A percentile compares a stretch with the other conserved stretches of the same genome.
Conservation (phyloP, 30 jellyfish, hydroid and myxozoan species). For the Cassiopea andromeda region DNA sequence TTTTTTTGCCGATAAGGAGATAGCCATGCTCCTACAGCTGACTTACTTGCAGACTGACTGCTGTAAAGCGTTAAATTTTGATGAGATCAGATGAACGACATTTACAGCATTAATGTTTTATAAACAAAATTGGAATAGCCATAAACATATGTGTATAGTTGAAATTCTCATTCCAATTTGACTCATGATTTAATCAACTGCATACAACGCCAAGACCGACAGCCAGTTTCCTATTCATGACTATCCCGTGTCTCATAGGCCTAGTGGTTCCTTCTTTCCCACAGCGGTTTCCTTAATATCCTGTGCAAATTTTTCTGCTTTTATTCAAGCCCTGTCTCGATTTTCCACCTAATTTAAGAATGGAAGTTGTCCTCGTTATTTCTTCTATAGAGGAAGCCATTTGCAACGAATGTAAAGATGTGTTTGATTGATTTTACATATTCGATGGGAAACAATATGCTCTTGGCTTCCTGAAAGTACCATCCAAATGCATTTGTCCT, state of each 20-base stretch:
- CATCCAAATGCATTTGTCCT: neutral
- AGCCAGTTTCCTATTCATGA: neutral
- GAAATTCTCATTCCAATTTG: neutral
- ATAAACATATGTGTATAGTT: neutral
- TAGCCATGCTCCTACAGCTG: too few species aligned
- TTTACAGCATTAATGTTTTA: too few species aligned
- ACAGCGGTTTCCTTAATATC: slow-evolving; percentile 23
- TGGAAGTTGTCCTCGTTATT: neutral
- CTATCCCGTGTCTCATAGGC: neutral
- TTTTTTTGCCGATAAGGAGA: too few species aligned
- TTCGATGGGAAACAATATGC: neutral
- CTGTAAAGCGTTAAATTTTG: too few species aligned
- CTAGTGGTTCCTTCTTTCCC: neutral
- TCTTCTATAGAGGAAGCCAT: neutral
- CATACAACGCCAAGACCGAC: neutral
- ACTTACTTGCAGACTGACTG: too few species aligned
- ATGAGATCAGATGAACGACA: too few species aligned
- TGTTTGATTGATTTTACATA: neutral
- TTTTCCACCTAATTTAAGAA: neutral
- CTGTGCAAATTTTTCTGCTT: neutral
- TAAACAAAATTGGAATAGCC: too few species aligned
- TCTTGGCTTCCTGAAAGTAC: slow-evolving; percentile 2
- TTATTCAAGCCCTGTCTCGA: slow-evolving; percentile 6
- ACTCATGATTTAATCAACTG: neutral
- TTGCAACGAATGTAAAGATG: neutral